Evolutionary conservation across 2,888 invertebrate species (phyloP), one percentile per base, ranked within the genome.

Genomic region (Dryococelus australis): DNA sequence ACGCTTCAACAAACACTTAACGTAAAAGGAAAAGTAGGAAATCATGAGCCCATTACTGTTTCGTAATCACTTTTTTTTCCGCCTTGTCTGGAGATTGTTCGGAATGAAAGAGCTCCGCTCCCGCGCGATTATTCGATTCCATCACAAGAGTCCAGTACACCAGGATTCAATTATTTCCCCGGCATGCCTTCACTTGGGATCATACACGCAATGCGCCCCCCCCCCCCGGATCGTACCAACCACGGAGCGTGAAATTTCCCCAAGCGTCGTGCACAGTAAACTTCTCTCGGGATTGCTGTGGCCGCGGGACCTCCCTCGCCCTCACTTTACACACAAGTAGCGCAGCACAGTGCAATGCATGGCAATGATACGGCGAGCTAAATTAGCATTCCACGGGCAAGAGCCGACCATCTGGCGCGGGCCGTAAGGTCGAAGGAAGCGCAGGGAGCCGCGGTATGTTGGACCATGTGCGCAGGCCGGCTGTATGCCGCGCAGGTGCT

Each of bases 61-160:
- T n/a, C n/a, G 65, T 65, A 65, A 65, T 65, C 65, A 65, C 65
- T 65, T 16, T 51, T 51, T 6, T 51, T 51, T 65, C 24, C 8
- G 1, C 65, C 65, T 65, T 65, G 24, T 16, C 65, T 65, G 65
- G 20, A 65, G 65, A 65, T 65, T 65, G 65, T 16, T 24, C n/a
- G 65, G 65, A 65, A 65, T 65, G 65, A 65, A n/a, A 65, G 65
- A 65, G 65, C 65, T 0, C 13, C 1, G 65, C 65, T 65, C 20
- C 65, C 20, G 65, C 65, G 65, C 65, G 65, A 65, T 65, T 65
- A 65, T 65, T 65, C 65, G 65, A 65, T 65, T 65, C 65, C 65
- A 65, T 65, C 65, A 65, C 65, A 20, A 65, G 65, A 65, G 65
- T 65, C 65, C 65, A 65, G 65, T 65, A 65, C 65, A 65, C 65